Evolutionary conservation across 2,797 vertebrate species (phyloP).

Genomic region (Lemur catta): DNA sequence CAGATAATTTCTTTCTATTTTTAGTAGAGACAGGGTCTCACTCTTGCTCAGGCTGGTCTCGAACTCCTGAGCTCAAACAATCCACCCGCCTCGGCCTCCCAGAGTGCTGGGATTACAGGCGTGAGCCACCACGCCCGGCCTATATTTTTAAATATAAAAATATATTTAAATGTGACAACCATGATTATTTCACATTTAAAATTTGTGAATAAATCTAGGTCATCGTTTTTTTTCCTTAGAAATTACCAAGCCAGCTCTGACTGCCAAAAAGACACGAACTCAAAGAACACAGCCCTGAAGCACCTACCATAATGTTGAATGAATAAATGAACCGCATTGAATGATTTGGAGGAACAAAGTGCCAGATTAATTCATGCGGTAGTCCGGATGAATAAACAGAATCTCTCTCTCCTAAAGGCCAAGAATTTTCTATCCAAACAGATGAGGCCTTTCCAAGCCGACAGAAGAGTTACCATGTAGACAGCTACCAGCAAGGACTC

Average conservation of each 20-base stretch:
- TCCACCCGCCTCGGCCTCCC: no score
- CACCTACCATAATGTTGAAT: background rate
- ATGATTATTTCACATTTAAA: conserved; percentile 16
- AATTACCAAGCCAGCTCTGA: background rate
- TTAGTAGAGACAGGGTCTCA: no score
- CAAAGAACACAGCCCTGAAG: background rate
- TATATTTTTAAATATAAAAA: no score
- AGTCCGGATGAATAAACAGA: background rate
- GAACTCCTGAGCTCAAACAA: no score
- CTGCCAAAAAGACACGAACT: background rate
- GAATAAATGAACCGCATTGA: background rate
- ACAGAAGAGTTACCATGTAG: background rate
- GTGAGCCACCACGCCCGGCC: no score
- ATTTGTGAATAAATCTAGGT: background rate
- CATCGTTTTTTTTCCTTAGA: background rate
- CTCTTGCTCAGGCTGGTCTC: no score
- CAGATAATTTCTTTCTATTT: no score
- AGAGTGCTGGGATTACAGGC: no score
- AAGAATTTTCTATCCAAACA: background rate
- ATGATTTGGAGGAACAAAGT: background rate
- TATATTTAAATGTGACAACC: background rate
- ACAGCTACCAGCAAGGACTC: background rate
- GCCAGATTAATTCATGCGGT: background rate
- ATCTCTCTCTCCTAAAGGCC: background rate
- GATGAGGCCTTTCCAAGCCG: background rate